A percentile compares a stretch with the other conserved stretches of the same genome.
Conservation (phyloP, 1,140 invertebrate genomes). For the Drosophila carrolli region DNA sequence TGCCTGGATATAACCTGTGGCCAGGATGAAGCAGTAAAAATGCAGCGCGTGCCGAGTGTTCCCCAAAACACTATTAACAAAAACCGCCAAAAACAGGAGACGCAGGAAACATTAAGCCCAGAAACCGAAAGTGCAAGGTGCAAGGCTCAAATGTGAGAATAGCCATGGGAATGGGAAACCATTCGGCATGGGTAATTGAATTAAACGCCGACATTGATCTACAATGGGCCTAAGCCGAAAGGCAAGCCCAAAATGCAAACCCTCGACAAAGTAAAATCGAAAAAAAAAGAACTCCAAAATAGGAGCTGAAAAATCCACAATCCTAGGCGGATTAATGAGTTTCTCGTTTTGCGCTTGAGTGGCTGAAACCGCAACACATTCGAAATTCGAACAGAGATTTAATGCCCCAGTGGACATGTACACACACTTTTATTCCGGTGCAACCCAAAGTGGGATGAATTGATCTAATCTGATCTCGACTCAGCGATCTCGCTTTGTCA, state of each 20-base stretch:
- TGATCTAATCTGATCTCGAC: slow-evolving; percentile 41
- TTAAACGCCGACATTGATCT: slow-evolving; percentile 38
- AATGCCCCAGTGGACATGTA: slow-evolving; percentile 59
- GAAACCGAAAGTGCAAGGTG: slow-evolving; percentile 70
- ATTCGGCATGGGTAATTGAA: slow-evolving; percentile 49
- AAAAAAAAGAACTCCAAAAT: slow-evolving; percentile 36
- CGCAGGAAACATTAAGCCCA: slow-evolving; percentile 43
- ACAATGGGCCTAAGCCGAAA: slow-evolving; percentile 44
- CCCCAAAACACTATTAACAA: slow-evolving; percentile 29
- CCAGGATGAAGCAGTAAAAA: slow-evolving; percentile 78
- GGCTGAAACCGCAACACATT: slow-evolving; percentile 60
- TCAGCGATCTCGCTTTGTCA: slow-evolving; percentile 63
- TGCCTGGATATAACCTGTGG: slow-evolving; percentile 51
- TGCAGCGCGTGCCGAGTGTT: slow-evolving; percentile 71
- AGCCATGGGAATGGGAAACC: slow-evolving; percentile 35
- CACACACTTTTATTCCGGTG: slow-evolving; percentile 19
- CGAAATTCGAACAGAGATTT: slow-evolving; percentile 65
- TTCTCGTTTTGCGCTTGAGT: slow-evolving; percentile 74
- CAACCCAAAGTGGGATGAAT: slow-evolving; percentile 34
- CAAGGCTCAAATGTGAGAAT: slow-evolving; percentile 54
- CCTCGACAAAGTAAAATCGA: slow-evolving; percentile 17
- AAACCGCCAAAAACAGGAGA: slow-evolving; percentile 33
- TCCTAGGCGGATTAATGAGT: slow-evolving; percentile 64
- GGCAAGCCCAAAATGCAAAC: slow-evolving; percentile 33
- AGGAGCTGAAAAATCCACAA: slow-evolving; percentile 39